Evolutionary conservation across 1,140 invertebrate species (phyloP).

Genomic region (Dendrolimus kikuchii): DNA sequence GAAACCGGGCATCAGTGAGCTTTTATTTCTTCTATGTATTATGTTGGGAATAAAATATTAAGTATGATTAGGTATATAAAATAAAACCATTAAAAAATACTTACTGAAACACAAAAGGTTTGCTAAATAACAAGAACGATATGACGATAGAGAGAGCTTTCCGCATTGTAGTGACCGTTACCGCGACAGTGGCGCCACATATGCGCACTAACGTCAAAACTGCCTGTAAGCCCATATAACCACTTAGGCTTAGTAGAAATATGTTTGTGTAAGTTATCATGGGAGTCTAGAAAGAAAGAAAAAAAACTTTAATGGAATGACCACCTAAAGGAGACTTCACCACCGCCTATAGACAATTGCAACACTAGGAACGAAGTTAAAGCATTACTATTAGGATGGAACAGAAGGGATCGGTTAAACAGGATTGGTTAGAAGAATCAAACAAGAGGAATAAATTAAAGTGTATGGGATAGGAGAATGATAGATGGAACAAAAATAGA

Average conservation of each 20-base stretch:
- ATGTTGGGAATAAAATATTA: too few species aligned
- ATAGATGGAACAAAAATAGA: too few species aligned
- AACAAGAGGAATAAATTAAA: too few species aligned
- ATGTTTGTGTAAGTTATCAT: constrained; percentile 88
- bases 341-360: too few species aligned
- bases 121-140: constrained; percentile 94
- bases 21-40: too few species aligned
- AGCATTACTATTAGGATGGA: too few species aligned
- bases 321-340: too few species aligned
- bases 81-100: constrained; percentile 48
- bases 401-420: too few species aligned
- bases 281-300: constrained; percentile 74
- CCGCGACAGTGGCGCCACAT: constrained; percentile 91
- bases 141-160: constrained; percentile 94
- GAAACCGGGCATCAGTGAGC: too few species aligned
- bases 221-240: constrained; percentile 94
- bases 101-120: constrained; percentile 95
- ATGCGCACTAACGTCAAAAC: constrained; percentile 90
- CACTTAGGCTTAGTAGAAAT: constrained; percentile 88
- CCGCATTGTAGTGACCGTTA: constrained; percentile 89
- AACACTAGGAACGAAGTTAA: too few species aligned
- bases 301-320: constrained; percentile 3
- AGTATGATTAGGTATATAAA: neutral
- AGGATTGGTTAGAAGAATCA: too few species aligned
- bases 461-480: too few species aligned